These are phyloP conservation scores for Pangasius mekongensis DNA, from an alignment of 2,797 vertebrate species.

Conservation along the genomic window DNA sequence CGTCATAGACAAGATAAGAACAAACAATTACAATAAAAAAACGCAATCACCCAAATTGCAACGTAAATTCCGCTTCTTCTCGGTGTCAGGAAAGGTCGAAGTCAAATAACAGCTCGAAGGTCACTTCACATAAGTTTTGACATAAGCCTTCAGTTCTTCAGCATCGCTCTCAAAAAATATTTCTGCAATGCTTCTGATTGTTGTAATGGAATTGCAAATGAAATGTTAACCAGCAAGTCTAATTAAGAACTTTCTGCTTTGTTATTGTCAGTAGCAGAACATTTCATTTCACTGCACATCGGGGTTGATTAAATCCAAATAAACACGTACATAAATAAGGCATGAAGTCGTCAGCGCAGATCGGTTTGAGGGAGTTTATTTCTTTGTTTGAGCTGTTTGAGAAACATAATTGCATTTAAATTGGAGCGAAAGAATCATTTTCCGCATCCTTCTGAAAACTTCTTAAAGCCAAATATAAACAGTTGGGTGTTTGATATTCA, in stretches of 20 bases:
- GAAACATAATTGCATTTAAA: conserved; percentile 9
- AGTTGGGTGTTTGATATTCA: conserved; percentile 1
- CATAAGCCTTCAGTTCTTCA: neutral
- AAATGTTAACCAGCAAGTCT: neutral
- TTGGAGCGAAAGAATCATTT: neutral
- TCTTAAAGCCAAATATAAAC: neutral
- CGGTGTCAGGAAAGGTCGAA: neutral
- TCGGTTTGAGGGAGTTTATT: neutral
- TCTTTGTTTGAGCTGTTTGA: neutral
- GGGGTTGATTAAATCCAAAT: conserved; percentile 40
- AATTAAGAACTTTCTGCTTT: conserved; percentile 9
- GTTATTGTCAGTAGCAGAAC: conserved; percentile 26
- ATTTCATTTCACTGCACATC: conserved; percentile 3
- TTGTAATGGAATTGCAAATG: neutral
- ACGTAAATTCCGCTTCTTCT: neutral
- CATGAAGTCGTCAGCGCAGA: neutral
- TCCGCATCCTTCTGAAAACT: neutral
- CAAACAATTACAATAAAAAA: neutral
- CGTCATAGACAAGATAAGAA: neutral
- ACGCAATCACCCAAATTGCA: neutral
- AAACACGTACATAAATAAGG: conserved; percentile 38
- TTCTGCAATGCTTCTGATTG: neutral
- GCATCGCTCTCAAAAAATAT: neutral
- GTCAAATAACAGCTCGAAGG: neutral
- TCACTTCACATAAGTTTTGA: neutral